Evolutionary conservation across 2,888 invertebrate species (phyloP).

Genomic region (Salpingus planirostris): DNA sequence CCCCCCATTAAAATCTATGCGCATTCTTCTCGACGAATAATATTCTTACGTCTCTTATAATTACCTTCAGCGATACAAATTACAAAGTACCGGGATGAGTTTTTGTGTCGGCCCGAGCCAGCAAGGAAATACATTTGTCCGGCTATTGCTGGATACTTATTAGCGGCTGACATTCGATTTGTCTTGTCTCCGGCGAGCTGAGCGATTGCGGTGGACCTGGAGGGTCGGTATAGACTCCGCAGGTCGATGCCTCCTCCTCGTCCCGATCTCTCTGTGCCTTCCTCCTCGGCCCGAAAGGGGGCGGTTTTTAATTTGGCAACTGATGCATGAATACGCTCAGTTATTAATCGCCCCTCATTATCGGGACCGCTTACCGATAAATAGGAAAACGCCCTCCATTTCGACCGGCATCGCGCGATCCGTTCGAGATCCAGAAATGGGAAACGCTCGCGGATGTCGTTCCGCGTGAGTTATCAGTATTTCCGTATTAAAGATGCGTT

Average conservation of each 20-base stretch:
- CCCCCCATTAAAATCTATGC: conserved; percentile 32
- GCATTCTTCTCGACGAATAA: conserved; percentile 21
- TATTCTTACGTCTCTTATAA: conserved; percentile 37
- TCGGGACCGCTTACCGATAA: too few relatives aligned
- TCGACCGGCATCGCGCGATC: too few relatives aligned
- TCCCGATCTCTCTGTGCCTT: too few relatives aligned
- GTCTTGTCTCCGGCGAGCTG: conserved; percentile 42
- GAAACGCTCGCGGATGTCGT: too few relatives aligned
- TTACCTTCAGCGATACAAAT: conserved; percentile 43
- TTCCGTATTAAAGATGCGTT: conserved; percentile 38
- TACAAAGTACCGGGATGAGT: conserved; percentile 41
- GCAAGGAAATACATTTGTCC: conserved; percentile 44
- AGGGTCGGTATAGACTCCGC: conserved; percentile 15
- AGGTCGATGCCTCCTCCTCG: too few relatives aligned
- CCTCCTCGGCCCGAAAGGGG: too few relatives aligned
- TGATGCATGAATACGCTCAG: too few relatives aligned
- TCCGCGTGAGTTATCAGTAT: conserved; percentile 25
- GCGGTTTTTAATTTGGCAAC: too few relatives aligned
- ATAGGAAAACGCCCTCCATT: too few relatives aligned
- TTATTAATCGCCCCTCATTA: too few relatives aligned
- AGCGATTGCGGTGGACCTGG: conserved; percentile 38
- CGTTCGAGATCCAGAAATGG: too few relatives aligned
- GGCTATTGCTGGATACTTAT: conserved; percentile 45
- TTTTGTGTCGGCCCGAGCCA: conserved; percentile 40
- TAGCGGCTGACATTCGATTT: conserved; percentile 48